Percentiles rank a stretch among this genome's conserved stretches.
These are phyloP conservation scores for Nymphalis c-album DNA, from an alignment of 2,888 invertebrate species.

Conservation along the genomic window DNA sequence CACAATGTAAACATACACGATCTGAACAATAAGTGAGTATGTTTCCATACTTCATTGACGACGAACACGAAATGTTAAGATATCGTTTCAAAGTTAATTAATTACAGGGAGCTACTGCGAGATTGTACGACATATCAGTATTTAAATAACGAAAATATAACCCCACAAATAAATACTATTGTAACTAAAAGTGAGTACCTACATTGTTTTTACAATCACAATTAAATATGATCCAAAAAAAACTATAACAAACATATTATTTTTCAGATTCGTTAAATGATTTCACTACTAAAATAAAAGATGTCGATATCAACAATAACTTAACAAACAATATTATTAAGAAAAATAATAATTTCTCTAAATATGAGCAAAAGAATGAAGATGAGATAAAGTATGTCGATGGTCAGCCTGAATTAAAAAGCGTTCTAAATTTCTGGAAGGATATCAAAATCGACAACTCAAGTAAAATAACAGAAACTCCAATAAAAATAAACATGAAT, in stretches of 20 bases:
- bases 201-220: background rate
- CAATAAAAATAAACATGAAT: background rate
- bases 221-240: background rate
- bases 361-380: constrained; percentile 27
- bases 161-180: background rate
- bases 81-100: background rate
- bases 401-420: constrained; percentile 43
- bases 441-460: constrained; percentile 22
- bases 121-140: constrained; percentile 15
- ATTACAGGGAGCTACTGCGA: constrained; percentile 15
- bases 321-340: background rate
- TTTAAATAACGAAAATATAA: constrained; percentile 15
- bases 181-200: constrained; percentile 1
- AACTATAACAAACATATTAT: background rate
- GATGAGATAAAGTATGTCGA: constrained; percentile 31
- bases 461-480: constrained; percentile 2
- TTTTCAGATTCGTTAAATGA: background rate
- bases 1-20: constrained; percentile 65
- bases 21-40: constrained; percentile 65
- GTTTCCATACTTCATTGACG: background rate
- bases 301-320: background rate
- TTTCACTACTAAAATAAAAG: background rate
- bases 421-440: constrained; percentile 47
- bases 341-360: background rate
- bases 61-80: background rate